A percentile compares a stretch with the other conserved stretches of the same genome.
Evolutionary conservation across 1,140 invertebrate species (phyloP).

Genomic region (Orius insidiosus): DNA sequence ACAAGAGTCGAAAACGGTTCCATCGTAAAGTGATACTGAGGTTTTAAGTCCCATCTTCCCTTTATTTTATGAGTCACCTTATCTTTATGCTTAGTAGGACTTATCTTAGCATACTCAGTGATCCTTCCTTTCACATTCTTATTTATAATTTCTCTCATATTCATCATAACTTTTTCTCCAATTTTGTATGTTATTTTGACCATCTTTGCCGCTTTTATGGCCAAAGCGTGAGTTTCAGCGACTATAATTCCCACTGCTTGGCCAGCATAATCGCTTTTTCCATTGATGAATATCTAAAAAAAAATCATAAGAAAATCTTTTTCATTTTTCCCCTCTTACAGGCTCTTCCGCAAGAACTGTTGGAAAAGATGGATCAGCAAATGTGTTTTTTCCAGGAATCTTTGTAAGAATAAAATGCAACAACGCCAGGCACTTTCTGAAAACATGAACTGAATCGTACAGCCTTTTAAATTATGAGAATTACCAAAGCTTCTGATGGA

Average conservation of each 20-base stretch:
- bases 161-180: background rate
- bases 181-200: constrained; percentile 43
- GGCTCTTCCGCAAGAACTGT: no score
- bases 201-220: constrained; percentile 39
- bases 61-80: constrained; percentile 27
- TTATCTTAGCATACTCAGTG: constrained; percentile 11
- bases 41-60: constrained; percentile 30
- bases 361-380: constrained; percentile 7
- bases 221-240: constrained; percentile 37
- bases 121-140: constrained; percentile 12
- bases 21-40: constrained; percentile 48
- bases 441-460: constrained; percentile 21
- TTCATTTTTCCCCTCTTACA: no score
- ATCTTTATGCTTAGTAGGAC: constrained; percentile 11
- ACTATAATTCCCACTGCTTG: constrained; percentile 55
- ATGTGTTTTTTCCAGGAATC: constrained; percentile 58
- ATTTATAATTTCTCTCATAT: constrained; percentile 12
- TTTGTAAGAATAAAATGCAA: constrained; percentile 47
- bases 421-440: constrained; percentile 44
- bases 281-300: constrained; percentile 30
- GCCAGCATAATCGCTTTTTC: constrained; percentile 41
- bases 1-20: constrained; percentile 45
- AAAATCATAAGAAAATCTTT: constrained; percentile 1
- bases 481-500: constrained; percentile 37
- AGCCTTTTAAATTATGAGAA: constrained; percentile 9